Percentiles rank a stretch among this genome's conserved stretches.
These are phyloP conservation scores for Leucoraja erinaceus DNA, from an alignment of 2,113 vertebrate genomes.

Conservation along the genomic window DNA sequence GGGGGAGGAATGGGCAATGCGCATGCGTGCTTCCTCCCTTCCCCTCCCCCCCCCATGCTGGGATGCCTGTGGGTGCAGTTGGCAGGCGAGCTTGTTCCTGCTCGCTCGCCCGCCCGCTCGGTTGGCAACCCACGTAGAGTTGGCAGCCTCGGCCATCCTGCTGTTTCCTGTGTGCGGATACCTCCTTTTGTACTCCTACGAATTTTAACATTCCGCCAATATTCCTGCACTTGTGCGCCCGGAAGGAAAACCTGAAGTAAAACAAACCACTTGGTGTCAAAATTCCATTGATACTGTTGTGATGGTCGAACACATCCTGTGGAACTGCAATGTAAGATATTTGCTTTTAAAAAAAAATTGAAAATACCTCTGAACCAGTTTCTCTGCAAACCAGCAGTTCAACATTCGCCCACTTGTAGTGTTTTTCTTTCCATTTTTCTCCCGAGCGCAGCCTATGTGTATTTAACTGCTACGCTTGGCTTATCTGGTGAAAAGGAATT, in stretches of 20 bases:
- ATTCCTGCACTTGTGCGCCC: not conserved
- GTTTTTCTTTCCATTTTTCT: not conserved
- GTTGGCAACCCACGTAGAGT: not conserved
- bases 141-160: too few relatives aligned
- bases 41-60: not conserved
- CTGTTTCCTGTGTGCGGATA: too few relatives aligned
- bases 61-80: constrained; percentile 2
- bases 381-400: not conserved
- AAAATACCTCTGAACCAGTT: not conserved
- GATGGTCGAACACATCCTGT: not conserved
- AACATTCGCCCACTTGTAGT: not conserved
- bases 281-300: constrained; percentile 3
- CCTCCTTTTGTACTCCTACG: too few relatives aligned
- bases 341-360: too few relatives aligned
- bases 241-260: not conserved
- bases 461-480: not conserved
- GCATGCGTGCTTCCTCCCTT: not conserved
- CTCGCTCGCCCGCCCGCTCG: not conserved
- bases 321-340: not conserved
- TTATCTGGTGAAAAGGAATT: not conserved
- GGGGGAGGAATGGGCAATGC: not conserved
- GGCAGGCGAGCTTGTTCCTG: not conserved
- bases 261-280: not conserved
- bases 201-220: too few relatives aligned
- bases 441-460: not conserved